Evolutionary conservation across 2,888 invertebrate species (phyloP), one percentile per base, ranked within the genome.

Genomic region (Timandra comae): DNA sequence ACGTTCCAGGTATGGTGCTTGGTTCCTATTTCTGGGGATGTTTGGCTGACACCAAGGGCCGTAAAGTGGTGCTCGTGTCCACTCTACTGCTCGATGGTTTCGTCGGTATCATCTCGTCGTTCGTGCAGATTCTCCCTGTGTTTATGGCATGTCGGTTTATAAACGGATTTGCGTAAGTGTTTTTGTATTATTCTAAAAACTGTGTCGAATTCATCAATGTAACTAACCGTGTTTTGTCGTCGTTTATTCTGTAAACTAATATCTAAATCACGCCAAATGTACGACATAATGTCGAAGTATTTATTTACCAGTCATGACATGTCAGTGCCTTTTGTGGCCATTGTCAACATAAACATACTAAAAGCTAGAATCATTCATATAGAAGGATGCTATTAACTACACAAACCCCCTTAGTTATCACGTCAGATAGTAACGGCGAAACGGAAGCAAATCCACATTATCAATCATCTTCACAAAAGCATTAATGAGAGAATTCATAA

Each of bases 21-120:
- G 94, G 94, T 9, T 93, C 93, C 25, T 94, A 93, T 77, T 92
- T 93, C 74, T 94, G 93, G 93, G 94, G 94, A 29, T 93, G 93
- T 66, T 84, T 94, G 58, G 94, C 94, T 42, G 94, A 94, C 66
- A 93, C 93, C 6, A 93, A 92, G 56, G 94, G 94, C n/a, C 87
- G 94, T 35, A 92, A 91, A 66, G 70, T 88, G 6, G 93, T 93
- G 29, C 76, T 94, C 48, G 91, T 93, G 30, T 90, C 90, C 25
- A 90, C 93, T 2, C 80, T 94, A 32, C 67, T 93, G 27, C 87
- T 93, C 62, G 94, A 94, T 61, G 93, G 93, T 24, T 65, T 91
- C 39, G 87, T 91, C 42, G 93, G 93, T 7, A 78, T 93, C 36
- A 30, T 90, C 4, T 93, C 93, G 8, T 93, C 93, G 7, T 87